Conservation (phyloP, 2,113 vertebrate species). For the Chloroceryle aenea region DNA sequence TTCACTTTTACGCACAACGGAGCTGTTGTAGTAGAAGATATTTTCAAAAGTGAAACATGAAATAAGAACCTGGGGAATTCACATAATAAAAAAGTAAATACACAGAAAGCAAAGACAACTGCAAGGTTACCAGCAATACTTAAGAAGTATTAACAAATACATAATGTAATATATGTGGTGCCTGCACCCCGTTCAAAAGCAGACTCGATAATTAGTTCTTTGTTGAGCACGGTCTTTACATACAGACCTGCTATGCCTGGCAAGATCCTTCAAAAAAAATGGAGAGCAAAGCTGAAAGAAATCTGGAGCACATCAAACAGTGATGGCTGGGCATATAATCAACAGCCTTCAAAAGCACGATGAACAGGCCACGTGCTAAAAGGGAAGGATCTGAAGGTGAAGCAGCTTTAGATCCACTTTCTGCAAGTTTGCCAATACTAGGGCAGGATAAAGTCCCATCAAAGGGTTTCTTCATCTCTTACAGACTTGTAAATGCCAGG, state of each 20-base stretch:
- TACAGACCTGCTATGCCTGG: accelerated
- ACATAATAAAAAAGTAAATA: neutral
- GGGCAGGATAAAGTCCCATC: neutral
- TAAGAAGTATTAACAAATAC: neutral
- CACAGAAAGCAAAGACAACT: neutral
- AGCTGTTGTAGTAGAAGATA: neutral
- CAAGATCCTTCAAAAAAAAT: neutral
- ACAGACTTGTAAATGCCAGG: neutral
- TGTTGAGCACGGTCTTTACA: neutral
- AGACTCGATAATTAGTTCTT: neutral
- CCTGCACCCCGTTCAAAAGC: neutral
- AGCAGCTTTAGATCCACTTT: neutral
- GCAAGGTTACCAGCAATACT: neutral
- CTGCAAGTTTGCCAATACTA: neutral
- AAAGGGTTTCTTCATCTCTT: neutral
- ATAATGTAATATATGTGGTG: neutral
- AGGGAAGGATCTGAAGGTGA: neutral
- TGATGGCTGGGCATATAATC: neutral
- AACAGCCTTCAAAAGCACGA: accelerated
- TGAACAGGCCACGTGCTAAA: neutral
- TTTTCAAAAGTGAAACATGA: neutral
- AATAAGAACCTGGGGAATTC: neutral
- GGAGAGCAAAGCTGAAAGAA: neutral
- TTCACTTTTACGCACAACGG: neutral
- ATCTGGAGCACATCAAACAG: neutral